Conservation (phyloP, 2,888 invertebrate species). For the Tridacna gigas region DNA sequence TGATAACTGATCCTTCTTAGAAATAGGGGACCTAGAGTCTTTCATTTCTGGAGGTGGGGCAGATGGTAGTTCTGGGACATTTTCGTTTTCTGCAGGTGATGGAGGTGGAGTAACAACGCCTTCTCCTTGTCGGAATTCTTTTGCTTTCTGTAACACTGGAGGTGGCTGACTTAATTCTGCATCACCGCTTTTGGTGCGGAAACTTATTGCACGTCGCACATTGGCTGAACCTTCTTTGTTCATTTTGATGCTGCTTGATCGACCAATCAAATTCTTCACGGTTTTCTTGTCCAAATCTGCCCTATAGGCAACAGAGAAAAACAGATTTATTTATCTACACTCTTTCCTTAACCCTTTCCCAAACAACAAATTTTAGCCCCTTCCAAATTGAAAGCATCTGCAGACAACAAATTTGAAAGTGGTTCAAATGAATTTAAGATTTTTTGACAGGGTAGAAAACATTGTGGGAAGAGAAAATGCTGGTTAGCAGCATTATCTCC, state of each 20-base stretch:
- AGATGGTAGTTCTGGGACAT: constrained; percentile 69
- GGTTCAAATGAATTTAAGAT: too few species aligned
- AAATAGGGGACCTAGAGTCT: constrained; percentile 60
- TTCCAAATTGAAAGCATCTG: too few species aligned
- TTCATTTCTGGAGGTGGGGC: constrained; percentile 68
- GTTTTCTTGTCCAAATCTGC: constrained; percentile 70
- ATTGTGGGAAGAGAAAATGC: too few species aligned
- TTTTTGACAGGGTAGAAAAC: too few species aligned
- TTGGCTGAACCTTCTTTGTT: constrained; percentile 67
- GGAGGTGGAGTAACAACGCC: constrained; percentile 66
- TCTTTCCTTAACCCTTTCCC: too few species aligned
- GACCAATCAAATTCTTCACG: constrained; percentile 78
- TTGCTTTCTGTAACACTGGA: constrained; percentile 75
- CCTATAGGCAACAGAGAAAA: constrained; percentile 31
- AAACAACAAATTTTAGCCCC: too few species aligned
- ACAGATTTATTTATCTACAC: too few species aligned
- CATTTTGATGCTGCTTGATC: constrained; percentile 78
- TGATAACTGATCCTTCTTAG: constrained; percentile 73
- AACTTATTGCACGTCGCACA: constrained; percentile 77
- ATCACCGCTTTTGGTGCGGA: constrained; percentile 65
- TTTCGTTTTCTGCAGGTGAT: constrained; percentile 39
- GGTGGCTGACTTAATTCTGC: constrained; percentile 68
- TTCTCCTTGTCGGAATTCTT: constrained; percentile 75
- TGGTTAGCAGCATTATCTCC: too few species aligned
- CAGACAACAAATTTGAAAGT: too few species aligned